Percentiles rank a stretch among this genome's conserved stretches.
These are phyloP conservation scores for Anticlea derivata DNA, from an alignment of 2,888 invertebrate genomes.

Conservation along the genomic window DNA sequence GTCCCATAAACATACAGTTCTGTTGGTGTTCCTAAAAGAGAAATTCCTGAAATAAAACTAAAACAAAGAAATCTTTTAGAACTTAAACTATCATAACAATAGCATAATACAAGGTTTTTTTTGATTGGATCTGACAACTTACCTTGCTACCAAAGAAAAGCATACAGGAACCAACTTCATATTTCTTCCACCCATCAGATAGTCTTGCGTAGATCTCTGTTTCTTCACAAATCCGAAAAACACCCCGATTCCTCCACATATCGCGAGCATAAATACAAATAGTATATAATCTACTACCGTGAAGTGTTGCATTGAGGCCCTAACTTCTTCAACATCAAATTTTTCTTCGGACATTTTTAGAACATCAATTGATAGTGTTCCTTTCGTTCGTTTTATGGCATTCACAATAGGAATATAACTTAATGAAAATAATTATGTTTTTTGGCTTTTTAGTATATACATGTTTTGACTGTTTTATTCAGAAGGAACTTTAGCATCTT, in stretches of 20 bases:
- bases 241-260: slow-evolving; percentile 89
- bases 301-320: slow-evolving; percentile 70
- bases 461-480: no score
- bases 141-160: slow-evolving; percentile 92
- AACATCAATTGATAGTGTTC: neutral
- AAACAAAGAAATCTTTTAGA: slow-evolving; percentile 9
- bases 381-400: no score
- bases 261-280: slow-evolving; percentile 87
- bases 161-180: slow-evolving; percentile 92
- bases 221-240: slow-evolving; percentile 91
- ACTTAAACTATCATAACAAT: neutral
- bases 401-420: no score
- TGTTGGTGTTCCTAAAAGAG: slow-evolving; percentile 90
- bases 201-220: slow-evolving; percentile 85
- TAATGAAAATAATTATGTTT: no score
- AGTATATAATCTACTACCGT: slow-evolving; percentile 86
- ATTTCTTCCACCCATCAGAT: slow-evolving; percentile 91
- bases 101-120: no score
- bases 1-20: slow-evolving; percentile 91
- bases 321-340: slow-evolving; percentile 53
- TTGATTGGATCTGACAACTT: no score
- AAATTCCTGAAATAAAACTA: slow-evolving; percentile 90
- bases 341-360: slow-evolving; percentile 45
- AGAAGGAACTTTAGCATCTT: no score
- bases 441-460: no score